A percentile compares a stretch with the other conserved stretches of the same genome.
Evolutionary conservation across 2,888 invertebrate species (phyloP).

Genomic region (Coleophora flavipennella): DNA sequence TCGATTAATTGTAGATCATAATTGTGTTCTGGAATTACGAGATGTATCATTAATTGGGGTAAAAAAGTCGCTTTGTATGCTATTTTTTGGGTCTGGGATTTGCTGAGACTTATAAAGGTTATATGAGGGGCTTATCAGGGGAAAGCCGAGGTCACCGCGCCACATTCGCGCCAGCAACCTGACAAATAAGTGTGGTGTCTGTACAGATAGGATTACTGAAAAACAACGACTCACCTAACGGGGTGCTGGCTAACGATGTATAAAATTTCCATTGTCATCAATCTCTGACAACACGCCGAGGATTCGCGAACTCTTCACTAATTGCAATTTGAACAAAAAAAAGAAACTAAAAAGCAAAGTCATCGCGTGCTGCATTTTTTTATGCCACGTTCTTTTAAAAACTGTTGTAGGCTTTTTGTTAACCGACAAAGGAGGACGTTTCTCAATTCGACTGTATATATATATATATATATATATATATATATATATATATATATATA

Average conservation of each 20-base stretch:
- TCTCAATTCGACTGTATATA: too few species aligned
- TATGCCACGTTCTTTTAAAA: slow-evolving; percentile 50
- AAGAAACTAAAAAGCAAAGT: slow-evolving; percentile 66
- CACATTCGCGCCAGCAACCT: slow-evolving; percentile 32
- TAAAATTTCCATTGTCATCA: slow-evolving; percentile 73
- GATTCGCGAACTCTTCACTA: slow-evolving; percentile 70
- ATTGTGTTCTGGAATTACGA: slow-evolving; percentile 11
- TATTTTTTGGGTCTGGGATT: not conserved
- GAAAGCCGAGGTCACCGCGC: slow-evolving; percentile 34
- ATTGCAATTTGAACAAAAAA: slow-evolving; percentile 67
- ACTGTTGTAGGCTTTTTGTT: slow-evolving; percentile 24
- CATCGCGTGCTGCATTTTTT: slow-evolving; percentile 63
- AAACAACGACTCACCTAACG: slow-evolving; percentile 65
- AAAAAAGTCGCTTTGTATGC: too few species aligned
- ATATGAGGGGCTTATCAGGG: slow-evolving; percentile 12
- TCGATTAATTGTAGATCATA: slow-evolving; percentile 38
- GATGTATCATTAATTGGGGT: too few species aligned
- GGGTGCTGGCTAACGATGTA: slow-evolving; percentile 69
- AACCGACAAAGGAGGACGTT: slow-evolving; percentile 7
- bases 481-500: too few species aligned
- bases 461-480: too few species aligned
- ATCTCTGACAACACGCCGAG: slow-evolving; percentile 69
- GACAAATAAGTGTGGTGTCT: slow-evolving; percentile 47
- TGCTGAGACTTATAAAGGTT: slow-evolving; percentile 23
- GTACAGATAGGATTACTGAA: slow-evolving; percentile 58